A percentile compares a stretch with the other conserved stretches of the same genome.
phyloP scores from a whole-genome alignment of 2,113 vertebrate species.

The Etia nguti region DNA sequence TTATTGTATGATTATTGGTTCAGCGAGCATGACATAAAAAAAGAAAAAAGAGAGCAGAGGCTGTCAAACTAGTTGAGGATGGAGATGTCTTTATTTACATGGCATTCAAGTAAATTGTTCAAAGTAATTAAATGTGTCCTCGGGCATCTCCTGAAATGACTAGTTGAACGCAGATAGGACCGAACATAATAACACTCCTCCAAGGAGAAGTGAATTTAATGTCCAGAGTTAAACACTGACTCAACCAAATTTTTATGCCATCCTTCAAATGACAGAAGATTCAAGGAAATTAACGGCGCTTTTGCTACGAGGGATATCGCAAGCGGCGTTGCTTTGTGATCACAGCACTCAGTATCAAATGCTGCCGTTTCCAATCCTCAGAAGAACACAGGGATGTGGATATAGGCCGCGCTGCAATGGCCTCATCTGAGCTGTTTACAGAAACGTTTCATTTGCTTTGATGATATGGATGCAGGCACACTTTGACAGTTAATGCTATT shows the following conservation, averaged over 20 bases:
- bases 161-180: neutral
- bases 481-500: neutral
- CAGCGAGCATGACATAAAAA: neutral
- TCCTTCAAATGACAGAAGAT: constrained; percentile 3
- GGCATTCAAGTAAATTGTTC: neutral
- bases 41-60: neutral
- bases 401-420: neutral
- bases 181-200: neutral
- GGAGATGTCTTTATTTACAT: neutral
- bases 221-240: constrained; percentile 14
- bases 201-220: neutral
- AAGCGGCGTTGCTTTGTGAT: neutral
- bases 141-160: neutral
- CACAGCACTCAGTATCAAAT: constrained; percentile 3
- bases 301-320: neutral
- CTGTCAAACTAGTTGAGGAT: neutral
- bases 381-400: neutral
- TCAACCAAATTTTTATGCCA: constrained; percentile 1
- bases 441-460: constrained; percentile 4
- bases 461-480: neutral
- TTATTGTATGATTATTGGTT: neutral
- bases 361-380: constrained; percentile 2
- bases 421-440: constrained; percentile 7
- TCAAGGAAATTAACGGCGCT: constrained; percentile 15
- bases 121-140: constrained; percentile 13